Conservation (phyloP, 2,888 invertebrate species). For the Metallyticus violacea region DNA sequence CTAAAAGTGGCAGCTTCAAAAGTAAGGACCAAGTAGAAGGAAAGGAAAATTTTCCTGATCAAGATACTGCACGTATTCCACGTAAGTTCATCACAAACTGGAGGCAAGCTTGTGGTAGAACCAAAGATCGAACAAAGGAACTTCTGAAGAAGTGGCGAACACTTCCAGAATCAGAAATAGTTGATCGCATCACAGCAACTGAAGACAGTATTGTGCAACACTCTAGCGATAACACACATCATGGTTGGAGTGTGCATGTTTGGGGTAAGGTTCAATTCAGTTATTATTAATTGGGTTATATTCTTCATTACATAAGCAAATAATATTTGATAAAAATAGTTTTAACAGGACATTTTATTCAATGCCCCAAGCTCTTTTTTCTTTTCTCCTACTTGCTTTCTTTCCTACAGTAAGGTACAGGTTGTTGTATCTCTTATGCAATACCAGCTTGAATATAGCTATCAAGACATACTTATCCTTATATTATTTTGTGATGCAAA, state of each 20-base stretch:
- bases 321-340: too few relatives aligned
- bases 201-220: conserved; percentile 30
- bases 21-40: neutral
- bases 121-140: conserved; percentile 71
- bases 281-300: too few relatives aligned
- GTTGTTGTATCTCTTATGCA: too few relatives aligned
- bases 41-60: neutral
- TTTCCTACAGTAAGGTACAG: too few relatives aligned
- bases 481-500: too few relatives aligned
- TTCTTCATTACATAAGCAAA: too few relatives aligned
- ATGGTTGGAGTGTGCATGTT: conserved; percentile 73
- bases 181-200: conserved; percentile 24
- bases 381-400: too few relatives aligned
- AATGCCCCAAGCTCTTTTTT: too few relatives aligned
- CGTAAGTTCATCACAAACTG: conserved; percentile 71
- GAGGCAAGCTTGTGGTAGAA: conserved; percentile 72
- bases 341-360: too few relatives aligned
- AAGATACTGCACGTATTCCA: conserved; percentile 54
- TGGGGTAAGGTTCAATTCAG: conserved; percentile 61
- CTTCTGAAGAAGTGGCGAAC: conserved; percentile 68
- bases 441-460: too few relatives aligned
- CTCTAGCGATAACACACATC: conserved; percentile 33
- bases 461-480: too few relatives aligned
- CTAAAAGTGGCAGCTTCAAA: neutral
- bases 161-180: conserved; percentile 55